phyloP scores from a whole-genome alignment of 1,140 invertebrate species.

The Chrysomallon squamiferum region DNA sequence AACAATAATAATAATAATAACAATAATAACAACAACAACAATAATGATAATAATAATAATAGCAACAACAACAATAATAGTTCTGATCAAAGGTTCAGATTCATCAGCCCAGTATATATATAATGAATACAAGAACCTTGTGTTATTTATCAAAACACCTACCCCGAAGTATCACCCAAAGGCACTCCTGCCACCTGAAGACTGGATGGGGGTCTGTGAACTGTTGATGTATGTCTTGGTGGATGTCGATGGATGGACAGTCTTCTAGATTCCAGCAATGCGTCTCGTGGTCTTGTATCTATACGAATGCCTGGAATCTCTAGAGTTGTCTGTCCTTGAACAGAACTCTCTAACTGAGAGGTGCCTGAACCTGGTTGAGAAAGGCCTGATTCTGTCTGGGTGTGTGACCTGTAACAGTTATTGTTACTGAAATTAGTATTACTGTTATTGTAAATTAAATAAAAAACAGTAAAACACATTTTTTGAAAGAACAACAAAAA shows the following conservation, averaged over 20 bases:
- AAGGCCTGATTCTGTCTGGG: too few relatives aligned
- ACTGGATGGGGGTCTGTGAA: conserved; percentile 12
- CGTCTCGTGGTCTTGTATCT: not conserved
- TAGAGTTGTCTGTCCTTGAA: not conserved
- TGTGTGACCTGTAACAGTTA: too few relatives aligned
- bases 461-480: too few relatives aligned
- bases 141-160: not conserved
- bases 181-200: conserved; percentile 13
- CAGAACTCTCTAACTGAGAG: not conserved
- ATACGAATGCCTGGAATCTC: not conserved
- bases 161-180: not conserved
- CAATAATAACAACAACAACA: not conserved
- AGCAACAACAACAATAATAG: too few relatives aligned
- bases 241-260: not conserved
- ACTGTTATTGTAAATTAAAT: too few relatives aligned
- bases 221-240: not conserved
- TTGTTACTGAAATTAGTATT: too few relatives aligned
- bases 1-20: not conserved
- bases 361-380: too few relatives aligned
- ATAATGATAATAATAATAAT: not conserved
- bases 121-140: too few relatives aligned
- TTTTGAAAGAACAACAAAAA: too few relatives aligned
- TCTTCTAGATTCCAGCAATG: not conserved
- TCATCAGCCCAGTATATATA: too few relatives aligned
- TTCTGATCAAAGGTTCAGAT: too few relatives aligned